phyloP scores from a whole-genome alignment of 2,797 vertebrate species.

The Phalloptychus januarius region DNA sequence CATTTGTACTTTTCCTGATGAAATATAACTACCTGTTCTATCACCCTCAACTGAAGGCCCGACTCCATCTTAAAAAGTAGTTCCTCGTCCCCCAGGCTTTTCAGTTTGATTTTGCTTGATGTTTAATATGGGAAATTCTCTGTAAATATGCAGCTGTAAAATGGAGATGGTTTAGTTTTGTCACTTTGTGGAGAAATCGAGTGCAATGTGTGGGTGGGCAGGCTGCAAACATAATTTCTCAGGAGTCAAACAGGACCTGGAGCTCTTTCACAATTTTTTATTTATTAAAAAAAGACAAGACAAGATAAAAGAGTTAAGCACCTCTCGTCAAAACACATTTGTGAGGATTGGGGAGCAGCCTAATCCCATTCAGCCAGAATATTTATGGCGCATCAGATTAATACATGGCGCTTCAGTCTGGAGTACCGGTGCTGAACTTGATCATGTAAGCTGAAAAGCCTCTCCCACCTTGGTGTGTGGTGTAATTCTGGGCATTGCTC shows the following conservation, averaged over 20 bases:
- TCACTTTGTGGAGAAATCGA: slow-evolving; percentile 58
- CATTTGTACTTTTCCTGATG: slow-evolving; percentile 68
- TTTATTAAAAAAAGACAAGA: not conserved
- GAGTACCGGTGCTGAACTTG: slow-evolving; percentile 15
- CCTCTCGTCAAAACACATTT: slow-evolving; percentile 38
- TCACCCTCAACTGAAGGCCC: slow-evolving; percentile 70
- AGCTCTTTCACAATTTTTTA: slow-evolving; percentile 17
- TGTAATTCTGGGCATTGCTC: slow-evolving; percentile 64
- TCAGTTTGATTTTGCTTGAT: slow-evolving; percentile 68
- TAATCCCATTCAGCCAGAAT: slow-evolving; percentile 6
- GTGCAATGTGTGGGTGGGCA: slow-evolving; percentile 50
- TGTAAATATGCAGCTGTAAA: slow-evolving; percentile 43
- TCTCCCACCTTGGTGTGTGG: slow-evolving; percentile 24
- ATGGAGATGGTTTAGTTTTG: slow-evolving; percentile 33
- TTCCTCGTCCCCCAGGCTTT: not conserved
- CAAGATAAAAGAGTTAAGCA: slow-evolving; percentile 40
- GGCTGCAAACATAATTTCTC: slow-evolving; percentile 50
- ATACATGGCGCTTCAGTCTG: not conserved
- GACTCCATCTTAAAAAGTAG: slow-evolving; percentile 62
- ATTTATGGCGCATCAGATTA: not conserved
- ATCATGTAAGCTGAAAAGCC: slow-evolving; percentile 22
- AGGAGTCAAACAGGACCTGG: slow-evolving; percentile 41
- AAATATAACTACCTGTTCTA: slow-evolving; percentile 73
- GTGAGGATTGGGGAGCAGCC: slow-evolving; percentile 29
- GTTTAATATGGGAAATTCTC: slow-evolving; percentile 67